These are phyloP conservation scores for Brachionus calyciflorus DNA, from an alignment of 1,140 invertebrate genomes.

Conservation along the genomic window DNA sequence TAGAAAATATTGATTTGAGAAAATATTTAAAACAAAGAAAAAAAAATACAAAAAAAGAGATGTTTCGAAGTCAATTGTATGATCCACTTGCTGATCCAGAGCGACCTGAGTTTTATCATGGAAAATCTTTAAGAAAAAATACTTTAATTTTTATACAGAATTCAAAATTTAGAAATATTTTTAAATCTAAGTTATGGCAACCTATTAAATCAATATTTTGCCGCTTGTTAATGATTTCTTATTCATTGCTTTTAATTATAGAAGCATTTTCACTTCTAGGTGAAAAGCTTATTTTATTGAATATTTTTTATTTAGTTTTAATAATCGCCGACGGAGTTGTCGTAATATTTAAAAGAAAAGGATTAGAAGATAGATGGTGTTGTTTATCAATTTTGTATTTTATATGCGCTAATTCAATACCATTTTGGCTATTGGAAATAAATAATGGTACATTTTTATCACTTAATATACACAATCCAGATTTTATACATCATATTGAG, in stretches of 20 bases:
- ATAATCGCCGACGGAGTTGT: constrained; percentile 4
- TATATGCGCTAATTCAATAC: constrained; percentile 6
- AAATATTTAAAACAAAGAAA: neutral
- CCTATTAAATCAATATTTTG: constrained; percentile 2
- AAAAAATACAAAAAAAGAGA: neutral
- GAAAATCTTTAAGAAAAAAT: neutral
- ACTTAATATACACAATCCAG: constrained; percentile 4
- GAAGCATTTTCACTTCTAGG: neutral
- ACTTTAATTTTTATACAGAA: neutral
- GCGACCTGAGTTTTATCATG: constrained; percentile 14
- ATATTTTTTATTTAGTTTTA: neutral
- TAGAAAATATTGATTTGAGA: neutral
- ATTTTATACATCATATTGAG: constrained; percentile 32
- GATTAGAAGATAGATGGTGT: constrained; percentile 22
- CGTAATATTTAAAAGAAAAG: neutral
- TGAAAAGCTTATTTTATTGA: constrained; percentile 1
- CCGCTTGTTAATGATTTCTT: constrained; percentile 3
- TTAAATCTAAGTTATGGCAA: neutral
- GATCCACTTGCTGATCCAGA: neutral
- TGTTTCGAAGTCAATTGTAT: constrained; percentile 18
- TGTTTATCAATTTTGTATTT: constrained; percentile 26
- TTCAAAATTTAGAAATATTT: neutral
- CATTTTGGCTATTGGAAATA: constrained; percentile 25
- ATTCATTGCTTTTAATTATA: constrained; percentile 15
- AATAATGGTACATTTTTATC: neutral